A percentile compares a stretch with the other conserved stretches of the same genome.
These are phyloP conservation scores for Drosophila atroscutellata DNA, from an alignment of 2,888 invertebrate species.

Conservation along the genomic window DNA sequence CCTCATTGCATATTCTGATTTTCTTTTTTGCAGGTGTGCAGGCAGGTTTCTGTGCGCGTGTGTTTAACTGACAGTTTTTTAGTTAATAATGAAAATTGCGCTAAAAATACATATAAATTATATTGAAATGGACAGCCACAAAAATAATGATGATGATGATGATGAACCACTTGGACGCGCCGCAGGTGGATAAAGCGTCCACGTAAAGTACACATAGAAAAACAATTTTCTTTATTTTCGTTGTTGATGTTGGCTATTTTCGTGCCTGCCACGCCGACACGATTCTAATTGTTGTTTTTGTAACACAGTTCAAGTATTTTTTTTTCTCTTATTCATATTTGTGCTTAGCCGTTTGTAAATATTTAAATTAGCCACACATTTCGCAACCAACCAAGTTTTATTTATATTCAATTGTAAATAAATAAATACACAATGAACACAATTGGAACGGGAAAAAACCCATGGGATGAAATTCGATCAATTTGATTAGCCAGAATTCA, in stretches of 20 bases:
- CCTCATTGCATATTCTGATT: conserved; percentile 27
- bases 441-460: neutral
- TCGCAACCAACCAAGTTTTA: conserved; percentile 31
- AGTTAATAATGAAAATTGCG: conserved; percentile 70
- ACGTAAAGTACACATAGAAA: conserved; percentile 27
- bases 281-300: conserved; percentile 28
- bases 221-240: conserved; percentile 12
- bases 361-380: conserved; percentile 41
- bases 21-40: conserved; percentile 15
- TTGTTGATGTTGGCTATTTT: conserved; percentile 49
- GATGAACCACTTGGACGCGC: conserved; percentile 34
- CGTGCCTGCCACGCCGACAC: conserved; percentile 14
- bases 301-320: conserved; percentile 56
- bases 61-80: conserved; percentile 67
- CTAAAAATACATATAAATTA: conserved; percentile 53
- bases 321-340: conserved; percentile 24
- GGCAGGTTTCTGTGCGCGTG: conserved; percentile 20
- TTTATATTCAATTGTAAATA: conserved; percentile 56
- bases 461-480: conserved; percentile 35
- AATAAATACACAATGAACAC: conserved; percentile 14
- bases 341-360: conserved; percentile 37
- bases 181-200: conserved; percentile 42
- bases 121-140: conserved; percentile 54
- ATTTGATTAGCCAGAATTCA: conserved; percentile 48
- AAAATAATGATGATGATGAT: conserved; percentile 22